These are phyloP conservation scores for Hipparchia semele DNA, from an alignment of 2,888 invertebrate species.

Conservation along the genomic window DNA sequence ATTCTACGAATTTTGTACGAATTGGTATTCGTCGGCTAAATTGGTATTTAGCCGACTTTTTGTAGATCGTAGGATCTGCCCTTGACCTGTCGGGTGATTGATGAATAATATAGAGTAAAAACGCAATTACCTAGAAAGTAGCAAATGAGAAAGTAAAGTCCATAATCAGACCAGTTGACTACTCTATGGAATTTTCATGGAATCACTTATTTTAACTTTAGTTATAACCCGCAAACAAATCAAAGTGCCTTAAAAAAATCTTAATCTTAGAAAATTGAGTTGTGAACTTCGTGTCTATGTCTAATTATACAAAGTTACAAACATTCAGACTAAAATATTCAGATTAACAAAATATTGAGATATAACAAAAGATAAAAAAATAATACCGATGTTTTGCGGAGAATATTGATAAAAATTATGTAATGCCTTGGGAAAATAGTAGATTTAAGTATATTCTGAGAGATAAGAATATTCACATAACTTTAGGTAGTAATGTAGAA, in stretches of 20 bases:
- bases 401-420: background rate
- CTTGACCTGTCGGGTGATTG: background rate
- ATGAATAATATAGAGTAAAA: background rate
- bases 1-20: background rate
- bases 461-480: background rate
- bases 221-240: too few species aligned
- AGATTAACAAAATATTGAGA: background rate
- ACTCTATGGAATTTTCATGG: background rate
- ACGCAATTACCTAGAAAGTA: background rate
- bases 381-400: background rate
- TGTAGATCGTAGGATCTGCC: background rate
- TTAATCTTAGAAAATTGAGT: too few species aligned
- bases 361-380: background rate
- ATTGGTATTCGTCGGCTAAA: background rate
- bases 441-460: background rate
- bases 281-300: too few species aligned
- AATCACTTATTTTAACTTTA: too few species aligned
- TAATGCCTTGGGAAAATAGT: slow-evolving; percentile 12
- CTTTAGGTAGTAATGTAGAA: too few species aligned
- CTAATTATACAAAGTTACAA: too few species aligned
- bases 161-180: background rate
- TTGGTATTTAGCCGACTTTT: too few species aligned
- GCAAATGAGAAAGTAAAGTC: background rate
- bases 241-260: too few species aligned
- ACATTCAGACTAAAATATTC: too few species aligned